These are phyloP conservation scores for Drosophila algonquin DNA, from an alignment of 2,888 invertebrate genomes.

Conservation along the genomic window DNA sequence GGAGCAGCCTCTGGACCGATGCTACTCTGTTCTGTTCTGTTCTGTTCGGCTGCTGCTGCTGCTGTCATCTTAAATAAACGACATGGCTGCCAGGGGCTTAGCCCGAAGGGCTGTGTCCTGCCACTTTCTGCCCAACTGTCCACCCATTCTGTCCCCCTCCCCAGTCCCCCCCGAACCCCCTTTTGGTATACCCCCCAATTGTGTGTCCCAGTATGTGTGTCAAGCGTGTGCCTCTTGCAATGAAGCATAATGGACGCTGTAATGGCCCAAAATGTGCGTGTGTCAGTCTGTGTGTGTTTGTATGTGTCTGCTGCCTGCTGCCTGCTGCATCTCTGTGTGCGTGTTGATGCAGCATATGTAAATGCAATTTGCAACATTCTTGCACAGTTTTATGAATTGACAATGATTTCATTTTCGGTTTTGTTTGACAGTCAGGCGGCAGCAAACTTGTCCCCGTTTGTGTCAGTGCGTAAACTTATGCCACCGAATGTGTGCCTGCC, in stretches of 20 bases:
- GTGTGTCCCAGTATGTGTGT: constrained; percentile 48
- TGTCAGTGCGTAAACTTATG: constrained; percentile 56
- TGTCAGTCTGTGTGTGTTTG: constrained; percentile 1
- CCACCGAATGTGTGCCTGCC: constrained; percentile 34
- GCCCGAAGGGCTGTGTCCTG: constrained; percentile 33
- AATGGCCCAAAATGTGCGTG: constrained; percentile 49
- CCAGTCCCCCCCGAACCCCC: neutral
- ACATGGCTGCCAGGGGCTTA: constrained; percentile 61
- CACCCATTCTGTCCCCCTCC: neutral
- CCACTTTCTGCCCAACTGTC: constrained; percentile 28
- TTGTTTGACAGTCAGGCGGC: constrained; percentile 62
- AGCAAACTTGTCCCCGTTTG: constrained; percentile 6
- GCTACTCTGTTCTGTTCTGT: constrained; percentile 10
- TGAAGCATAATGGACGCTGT: constrained; percentile 71
- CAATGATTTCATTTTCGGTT: constrained; percentile 77
- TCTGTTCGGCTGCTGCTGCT: constrained; percentile 33
- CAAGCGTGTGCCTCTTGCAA: constrained; percentile 64
- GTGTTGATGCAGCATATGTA: constrained; percentile 66
- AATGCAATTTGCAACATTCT: constrained; percentile 76
- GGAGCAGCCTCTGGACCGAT: constrained; percentile 17
- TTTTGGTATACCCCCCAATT: constrained; percentile 17
- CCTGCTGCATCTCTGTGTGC: constrained; percentile 15
- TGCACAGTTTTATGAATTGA: constrained; percentile 76
- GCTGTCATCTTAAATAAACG: constrained; percentile 78
- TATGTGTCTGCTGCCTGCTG: constrained; percentile 9